These are phyloP conservation scores for Pipistrellus pipistrellus DNA, from an alignment of 2,797 vertebrate genomes.

Conservation along the genomic window DNA sequence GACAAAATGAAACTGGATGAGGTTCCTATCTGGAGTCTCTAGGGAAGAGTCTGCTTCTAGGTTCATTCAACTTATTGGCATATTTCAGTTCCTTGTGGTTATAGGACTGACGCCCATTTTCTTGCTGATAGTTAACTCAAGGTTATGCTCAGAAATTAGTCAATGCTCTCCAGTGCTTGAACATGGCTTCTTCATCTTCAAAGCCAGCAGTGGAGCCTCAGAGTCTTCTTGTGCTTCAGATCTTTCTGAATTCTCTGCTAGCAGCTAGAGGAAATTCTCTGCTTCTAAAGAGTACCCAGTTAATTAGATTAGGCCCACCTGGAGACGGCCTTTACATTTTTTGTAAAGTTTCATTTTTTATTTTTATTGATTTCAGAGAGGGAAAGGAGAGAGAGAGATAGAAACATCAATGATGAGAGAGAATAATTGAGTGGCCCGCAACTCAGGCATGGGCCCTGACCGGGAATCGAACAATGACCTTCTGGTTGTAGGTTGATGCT, in stretches of 20 bases:
- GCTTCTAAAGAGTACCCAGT: neutral
- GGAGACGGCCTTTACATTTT: neutral
- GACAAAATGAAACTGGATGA: neutral
- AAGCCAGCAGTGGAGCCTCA: neutral
- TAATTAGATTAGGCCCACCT: neutral
- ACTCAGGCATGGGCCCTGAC: no score
- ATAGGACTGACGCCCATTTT: neutral
- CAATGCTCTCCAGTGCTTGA: neutral
- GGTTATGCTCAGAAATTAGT: neutral
- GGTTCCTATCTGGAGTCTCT: neutral
- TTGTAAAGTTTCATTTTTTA: conserved; percentile 33
- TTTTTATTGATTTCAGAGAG: no score
- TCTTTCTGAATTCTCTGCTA: neutral
- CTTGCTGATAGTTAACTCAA: neutral
- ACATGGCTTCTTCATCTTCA: neutral
- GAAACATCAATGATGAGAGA: no score
- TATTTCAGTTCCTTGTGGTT: neutral
- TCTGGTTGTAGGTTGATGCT: no score
- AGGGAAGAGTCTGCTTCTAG: neutral
- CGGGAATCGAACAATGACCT: no score
- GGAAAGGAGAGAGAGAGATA: no score
- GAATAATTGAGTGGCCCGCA: no score
- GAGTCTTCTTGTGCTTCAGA: neutral
- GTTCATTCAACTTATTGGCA: neutral
- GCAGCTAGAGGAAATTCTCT: neutral